Conservation (phyloP, 1,140 invertebrate genomes). For the Magallana ariakensis region DNA sequence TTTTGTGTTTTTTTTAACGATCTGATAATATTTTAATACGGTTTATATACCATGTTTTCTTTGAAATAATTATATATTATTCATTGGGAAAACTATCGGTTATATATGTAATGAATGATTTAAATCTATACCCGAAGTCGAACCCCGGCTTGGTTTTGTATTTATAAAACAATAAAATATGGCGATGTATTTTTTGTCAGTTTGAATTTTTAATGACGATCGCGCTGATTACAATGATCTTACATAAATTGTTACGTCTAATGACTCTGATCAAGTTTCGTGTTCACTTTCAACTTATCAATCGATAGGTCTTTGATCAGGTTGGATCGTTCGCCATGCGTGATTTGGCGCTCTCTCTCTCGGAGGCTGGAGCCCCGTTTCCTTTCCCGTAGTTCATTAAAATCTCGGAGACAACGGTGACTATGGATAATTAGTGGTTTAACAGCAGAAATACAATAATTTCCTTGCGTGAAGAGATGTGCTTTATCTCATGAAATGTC, state of each 20-base stretch:
- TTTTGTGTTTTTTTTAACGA: too few species aligned
- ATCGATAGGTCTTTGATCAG: constrained; percentile 13
- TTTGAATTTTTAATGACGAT: constrained; percentile 6
- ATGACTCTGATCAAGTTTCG: not conserved
- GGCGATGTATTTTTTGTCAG: not conserved
- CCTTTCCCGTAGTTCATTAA: not conserved
- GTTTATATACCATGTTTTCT: not conserved
- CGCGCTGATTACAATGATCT: not conserved
- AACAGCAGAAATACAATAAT: not conserved
- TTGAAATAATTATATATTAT: not conserved
- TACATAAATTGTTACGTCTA: not conserved
- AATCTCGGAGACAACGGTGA: not conserved
- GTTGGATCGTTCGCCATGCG: not conserved
- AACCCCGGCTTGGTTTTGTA: too few species aligned
- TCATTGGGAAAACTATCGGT: too few species aligned
- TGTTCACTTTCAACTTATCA: not conserved
- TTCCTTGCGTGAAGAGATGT: constrained; percentile 1
- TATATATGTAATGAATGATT: too few species aligned
- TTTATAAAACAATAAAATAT: too few species aligned
- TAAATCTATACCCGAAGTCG: too few species aligned
- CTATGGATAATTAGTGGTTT: not conserved
- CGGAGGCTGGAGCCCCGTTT: not conserved
- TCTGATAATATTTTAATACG: not conserved
- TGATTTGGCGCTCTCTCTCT: not conserved
- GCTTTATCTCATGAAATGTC: not conserved